Base-by-base conservation (phyloP, 1,140 invertebrate species). In the Scaptomyza hsui region DNA sequence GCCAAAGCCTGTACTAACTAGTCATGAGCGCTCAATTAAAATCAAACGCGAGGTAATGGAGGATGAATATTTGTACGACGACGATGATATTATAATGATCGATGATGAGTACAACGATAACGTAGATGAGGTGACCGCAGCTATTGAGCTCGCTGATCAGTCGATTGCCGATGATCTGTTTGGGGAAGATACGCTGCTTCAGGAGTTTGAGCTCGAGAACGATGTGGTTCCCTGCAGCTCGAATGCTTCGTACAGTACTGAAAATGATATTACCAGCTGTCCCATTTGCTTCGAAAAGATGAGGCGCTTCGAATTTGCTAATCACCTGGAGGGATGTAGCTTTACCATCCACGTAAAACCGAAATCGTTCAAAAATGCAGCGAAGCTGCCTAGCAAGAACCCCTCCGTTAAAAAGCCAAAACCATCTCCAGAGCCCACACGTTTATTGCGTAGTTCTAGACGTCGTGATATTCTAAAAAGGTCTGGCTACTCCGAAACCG, bases 221-320 rank as follows among this genome's bases (percentile, higher is more conserved):
- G 78, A 75, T 49, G 75, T 88, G 21, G 53, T 63, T 32, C 73
- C 81, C 0, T 49, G 67, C 1, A 55, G 75, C 4, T 89, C 85
- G 0, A 59, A 52, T 1, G 48, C 61, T 37, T 13, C 51, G 1
- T 24, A 59, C 4, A 35, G 86, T 61, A 26, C 49, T 4, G 41
- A 71, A n/a, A 73, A 88, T 19, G 81, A 91, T 44, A 91, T 88
- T 5, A 82, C 92, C 7, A 75, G 39, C 4, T 93, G 92, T 49
- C 92, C 92, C 7, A 86, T 91, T 13, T 93, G 92, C 29, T 77
- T 89, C 16, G 74, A 76, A 7, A 81, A 78, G 35, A 62, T 91
- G 55, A 74, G 56, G 21, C 78, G 90, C 1, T 60, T 53, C 0
- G 56, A 78, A 15, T 70, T 91, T 6, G 41, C 37, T 0, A 86